phyloP scores from a whole-genome alignment of 2,888 invertebrate genomes.

The Tiliacea aurago region DNA sequence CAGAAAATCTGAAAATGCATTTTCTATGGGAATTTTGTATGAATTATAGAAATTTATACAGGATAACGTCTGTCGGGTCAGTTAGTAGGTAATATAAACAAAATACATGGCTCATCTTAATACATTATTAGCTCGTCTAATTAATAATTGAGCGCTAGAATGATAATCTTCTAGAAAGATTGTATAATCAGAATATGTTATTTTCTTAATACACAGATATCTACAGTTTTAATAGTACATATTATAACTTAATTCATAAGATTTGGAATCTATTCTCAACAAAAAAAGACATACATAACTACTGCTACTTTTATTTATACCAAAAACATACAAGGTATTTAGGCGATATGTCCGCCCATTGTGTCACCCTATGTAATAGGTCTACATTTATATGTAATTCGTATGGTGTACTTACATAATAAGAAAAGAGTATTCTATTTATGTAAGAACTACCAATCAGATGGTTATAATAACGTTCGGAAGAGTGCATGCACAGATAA shows the following conservation, averaged over 20 bases:
- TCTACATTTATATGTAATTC: too few species aligned
- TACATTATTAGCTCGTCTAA: too few species aligned
- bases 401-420: too few species aligned
- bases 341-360: too few species aligned
- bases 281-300: not conserved
- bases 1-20: too few species aligned
- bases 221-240: not conserved
- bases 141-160: not conserved
- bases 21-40: too few species aligned
- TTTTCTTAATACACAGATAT: not conserved
- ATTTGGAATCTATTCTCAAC: not conserved
- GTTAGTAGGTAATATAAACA: not conserved
- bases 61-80: too few species aligned
- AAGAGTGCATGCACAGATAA: not conserved
- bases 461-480: not conserved
- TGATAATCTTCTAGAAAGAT: not conserved
- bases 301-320: not conserved
- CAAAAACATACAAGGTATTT: too few species aligned
- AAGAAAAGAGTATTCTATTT: not conserved
- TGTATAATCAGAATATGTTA: not conserved
- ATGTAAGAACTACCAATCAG: slow-evolving; percentile 3
- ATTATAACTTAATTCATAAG: not conserved
- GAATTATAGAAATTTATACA: too few species aligned
- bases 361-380: too few species aligned
- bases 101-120: not conserved